A percentile compares a stretch with the other conserved stretches of the same genome.
phyloP scores from a whole-genome alignment of 2,797 vertebrate species.

The Nothura maculosa region DNA sequence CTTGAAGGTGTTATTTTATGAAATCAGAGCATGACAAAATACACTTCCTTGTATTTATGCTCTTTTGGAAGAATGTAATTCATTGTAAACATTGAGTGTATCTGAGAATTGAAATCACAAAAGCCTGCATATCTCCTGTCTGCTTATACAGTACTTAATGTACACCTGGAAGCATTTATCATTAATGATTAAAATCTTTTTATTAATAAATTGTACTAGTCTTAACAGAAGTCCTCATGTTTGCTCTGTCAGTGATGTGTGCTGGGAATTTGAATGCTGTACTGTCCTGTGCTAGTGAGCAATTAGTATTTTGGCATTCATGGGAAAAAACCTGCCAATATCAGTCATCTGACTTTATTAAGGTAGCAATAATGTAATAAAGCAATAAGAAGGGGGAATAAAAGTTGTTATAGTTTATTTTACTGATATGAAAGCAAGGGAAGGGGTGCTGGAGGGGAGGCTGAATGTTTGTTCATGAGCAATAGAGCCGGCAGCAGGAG shows the following conservation, averaged over 20 bases:
- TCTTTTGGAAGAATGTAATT: constrained; percentile 56
- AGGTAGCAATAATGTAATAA: neutral
- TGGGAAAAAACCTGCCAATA: neutral
- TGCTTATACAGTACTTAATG: neutral
- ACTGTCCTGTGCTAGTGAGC: neutral
- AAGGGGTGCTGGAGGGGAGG: neutral
- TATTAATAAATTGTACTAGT: neutral
- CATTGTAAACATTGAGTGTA: constrained; percentile 38
- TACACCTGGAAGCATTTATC: neutral
- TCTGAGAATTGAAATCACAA: neutral
- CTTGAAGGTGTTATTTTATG: constrained; percentile 59
- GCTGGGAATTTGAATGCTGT: neutral
- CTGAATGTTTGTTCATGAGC: neutral
- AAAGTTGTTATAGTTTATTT: constrained; percentile 2
- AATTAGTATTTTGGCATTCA: neutral
- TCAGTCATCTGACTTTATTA: neutral
- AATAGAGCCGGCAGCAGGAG: neutral
- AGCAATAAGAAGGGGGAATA: neutral
- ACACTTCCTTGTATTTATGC: constrained; percentile 73
- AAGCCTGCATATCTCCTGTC: neutral
- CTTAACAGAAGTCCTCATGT: neutral
- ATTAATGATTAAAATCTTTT: neutral
- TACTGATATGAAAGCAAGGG: neutral
- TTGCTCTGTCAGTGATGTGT: neutral
- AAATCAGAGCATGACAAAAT: constrained; percentile 61